A percentile compares a stretch with the other conserved stretches of the same genome.
Conservation (phyloP, 2,797 vertebrate genomes). For the Ptychadena robeensis region DNA sequence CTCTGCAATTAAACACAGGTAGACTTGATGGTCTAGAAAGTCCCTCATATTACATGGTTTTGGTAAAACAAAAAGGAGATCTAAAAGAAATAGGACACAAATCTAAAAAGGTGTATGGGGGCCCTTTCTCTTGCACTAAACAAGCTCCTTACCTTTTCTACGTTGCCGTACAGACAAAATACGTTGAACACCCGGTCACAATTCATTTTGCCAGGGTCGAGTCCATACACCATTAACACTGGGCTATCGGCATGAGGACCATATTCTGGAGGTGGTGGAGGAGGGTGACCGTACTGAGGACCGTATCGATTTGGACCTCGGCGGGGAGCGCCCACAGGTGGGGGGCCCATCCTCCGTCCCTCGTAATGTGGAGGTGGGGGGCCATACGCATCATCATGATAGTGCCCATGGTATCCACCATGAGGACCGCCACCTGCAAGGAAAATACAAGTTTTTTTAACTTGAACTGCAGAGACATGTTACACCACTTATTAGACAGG, state of each 20-base stretch:
- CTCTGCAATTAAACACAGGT: too few relatives aligned
- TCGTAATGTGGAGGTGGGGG: conserved; percentile 88
- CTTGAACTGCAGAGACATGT: not conserved
- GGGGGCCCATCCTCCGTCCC: conserved; percentile 82
- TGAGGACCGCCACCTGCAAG: conserved; percentile 83
- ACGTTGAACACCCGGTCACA: conserved; percentile 92
- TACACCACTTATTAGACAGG: not conserved
- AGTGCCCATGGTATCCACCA: conserved; percentile 85
- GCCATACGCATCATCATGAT: conserved; percentile 88
- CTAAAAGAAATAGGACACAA: too few relatives aligned
- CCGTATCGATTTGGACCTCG: conserved; percentile 81
- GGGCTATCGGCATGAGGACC: conserved; percentile 90
- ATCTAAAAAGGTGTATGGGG: too few relatives aligned
- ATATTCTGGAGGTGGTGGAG: conserved; percentile 82
- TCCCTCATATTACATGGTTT: too few relatives aligned
- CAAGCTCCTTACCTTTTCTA: conserved; percentile 83
- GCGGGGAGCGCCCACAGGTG: conserved; percentile 84
- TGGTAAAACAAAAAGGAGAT: too few relatives aligned
- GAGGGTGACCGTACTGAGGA: conserved; percentile 82
- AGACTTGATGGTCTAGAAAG: too few relatives aligned
- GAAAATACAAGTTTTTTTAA: not conserved
- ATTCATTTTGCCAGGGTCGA: conserved; percentile 90
- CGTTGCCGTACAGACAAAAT: conserved; percentile 93
- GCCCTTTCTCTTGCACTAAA: not conserved
- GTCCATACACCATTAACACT: conserved; percentile 92